Percentiles rank a stretch among this genome's conserved stretches.
phyloP scores from a whole-genome alignment of 2,888 invertebrate species.

The Acronicta alni region DNA sequence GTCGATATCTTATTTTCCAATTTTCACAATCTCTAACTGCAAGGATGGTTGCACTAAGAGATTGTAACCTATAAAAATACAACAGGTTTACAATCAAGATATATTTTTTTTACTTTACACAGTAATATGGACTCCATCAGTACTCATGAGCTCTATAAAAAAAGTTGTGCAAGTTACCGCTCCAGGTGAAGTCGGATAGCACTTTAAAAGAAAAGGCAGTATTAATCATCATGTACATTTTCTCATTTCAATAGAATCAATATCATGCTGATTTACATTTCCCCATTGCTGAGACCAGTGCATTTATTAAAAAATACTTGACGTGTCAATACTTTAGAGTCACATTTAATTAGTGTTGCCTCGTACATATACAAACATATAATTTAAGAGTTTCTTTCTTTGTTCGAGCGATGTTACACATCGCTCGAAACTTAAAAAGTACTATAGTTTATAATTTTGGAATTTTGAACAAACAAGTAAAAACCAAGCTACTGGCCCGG shows the following conservation, averaged over 20 bases:
- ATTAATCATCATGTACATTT: slow-evolving; percentile 41
- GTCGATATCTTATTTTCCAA: slow-evolving; percentile 21
- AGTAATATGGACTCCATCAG: slow-evolving; percentile 37
- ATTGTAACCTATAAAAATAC: slow-evolving; percentile 5
- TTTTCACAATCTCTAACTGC: slow-evolving; percentile 33
- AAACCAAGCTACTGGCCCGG: background rate
- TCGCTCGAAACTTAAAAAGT: slow-evolving; percentile 7
- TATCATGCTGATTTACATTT: slow-evolving; percentile 33
- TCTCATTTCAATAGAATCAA: slow-evolving; percentile 17
- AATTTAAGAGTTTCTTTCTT: background rate
- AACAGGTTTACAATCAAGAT: slow-evolving; percentile 9
- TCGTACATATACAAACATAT: no score
- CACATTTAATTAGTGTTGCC: no score
- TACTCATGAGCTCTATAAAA: slow-evolving; percentile 35
- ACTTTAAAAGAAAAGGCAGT: slow-evolving; percentile 48
- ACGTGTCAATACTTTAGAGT: no score
- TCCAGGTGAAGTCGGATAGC: slow-evolving; percentile 53
- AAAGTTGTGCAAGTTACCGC: slow-evolving; percentile 48
- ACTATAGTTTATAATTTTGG: no score
- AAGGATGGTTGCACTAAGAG: slow-evolving; percentile 38
- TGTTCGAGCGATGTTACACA: no score
- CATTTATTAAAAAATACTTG: background rate
- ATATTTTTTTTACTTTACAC: background rate
- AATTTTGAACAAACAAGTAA: no score
- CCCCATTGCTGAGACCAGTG: slow-evolving; percentile 14